Conservation (phyloP, 1,140 invertebrate species). For the Drosophila suzukii region DNA sequence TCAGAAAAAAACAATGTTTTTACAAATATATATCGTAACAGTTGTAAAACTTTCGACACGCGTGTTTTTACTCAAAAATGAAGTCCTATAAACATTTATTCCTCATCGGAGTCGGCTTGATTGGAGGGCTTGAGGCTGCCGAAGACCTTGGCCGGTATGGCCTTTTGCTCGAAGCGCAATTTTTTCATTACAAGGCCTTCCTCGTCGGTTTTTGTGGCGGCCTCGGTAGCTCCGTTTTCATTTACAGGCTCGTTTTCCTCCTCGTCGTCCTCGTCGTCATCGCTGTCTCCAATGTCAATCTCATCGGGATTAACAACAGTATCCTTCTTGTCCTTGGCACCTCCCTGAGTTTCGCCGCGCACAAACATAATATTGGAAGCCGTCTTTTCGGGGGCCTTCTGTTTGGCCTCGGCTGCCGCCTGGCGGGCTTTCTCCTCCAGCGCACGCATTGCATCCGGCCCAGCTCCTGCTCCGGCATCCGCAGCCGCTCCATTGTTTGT, state of each 20-base stretch:
- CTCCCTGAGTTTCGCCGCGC: slow-evolving; percentile 93
- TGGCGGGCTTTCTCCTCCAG: slow-evolving; percentile 91
- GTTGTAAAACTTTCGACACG: not conserved
- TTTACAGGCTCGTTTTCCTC: slow-evolving; percentile 87
- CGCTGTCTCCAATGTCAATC: slow-evolving; percentile 95
- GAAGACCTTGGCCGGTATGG: slow-evolving; percentile 94
- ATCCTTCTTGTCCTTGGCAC: slow-evolving; percentile 87
- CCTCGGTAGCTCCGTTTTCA: slow-evolving; percentile 84
- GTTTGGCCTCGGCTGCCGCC: slow-evolving; percentile 78
- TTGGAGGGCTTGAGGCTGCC: slow-evolving; percentile 87
- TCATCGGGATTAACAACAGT: slow-evolving; percentile 95
- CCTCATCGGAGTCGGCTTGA: slow-evolving; percentile 62
- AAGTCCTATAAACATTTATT: slow-evolving; percentile 35
- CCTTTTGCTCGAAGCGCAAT: slow-evolving; percentile 91
- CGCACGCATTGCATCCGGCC: slow-evolving; percentile 94
- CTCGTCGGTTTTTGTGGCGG: slow-evolving; percentile 67
- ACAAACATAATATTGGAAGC: slow-evolving; percentile 92
- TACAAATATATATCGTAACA: not conserved
- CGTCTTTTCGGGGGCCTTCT: slow-evolving; percentile 57
- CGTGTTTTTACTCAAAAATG: not conserved
- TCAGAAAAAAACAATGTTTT: not conserved
- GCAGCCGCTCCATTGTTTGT: slow-evolving; percentile 88
- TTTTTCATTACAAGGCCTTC: slow-evolving; percentile 86
- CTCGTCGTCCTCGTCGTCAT: slow-evolving; percentile 89
- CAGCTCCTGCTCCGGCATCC: slow-evolving; percentile 88